These are phyloP conservation scores for Sceloporus tristichus DNA, from an alignment of 2,113 vertebrate genomes.

Conservation along the genomic window DNA sequence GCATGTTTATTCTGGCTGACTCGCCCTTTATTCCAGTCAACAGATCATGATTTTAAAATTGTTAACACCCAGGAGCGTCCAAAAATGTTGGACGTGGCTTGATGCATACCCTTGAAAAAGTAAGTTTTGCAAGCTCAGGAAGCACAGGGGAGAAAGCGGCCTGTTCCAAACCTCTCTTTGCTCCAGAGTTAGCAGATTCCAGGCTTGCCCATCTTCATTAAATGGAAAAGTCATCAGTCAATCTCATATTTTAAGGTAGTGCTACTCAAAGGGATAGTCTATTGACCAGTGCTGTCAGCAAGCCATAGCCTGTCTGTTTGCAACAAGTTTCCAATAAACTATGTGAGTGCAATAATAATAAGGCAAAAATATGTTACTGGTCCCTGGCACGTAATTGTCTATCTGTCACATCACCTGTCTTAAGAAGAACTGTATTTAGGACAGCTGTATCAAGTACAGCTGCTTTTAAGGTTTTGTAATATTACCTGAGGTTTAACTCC, in stretches of 20 bases:
- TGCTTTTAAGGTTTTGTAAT: too few relatives aligned
- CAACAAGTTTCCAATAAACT: too few relatives aligned
- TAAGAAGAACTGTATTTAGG: too few relatives aligned
- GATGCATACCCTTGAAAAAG: background rate
- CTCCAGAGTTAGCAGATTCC: background rate
- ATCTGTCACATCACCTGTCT: too few relatives aligned
- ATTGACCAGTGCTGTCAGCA: too few relatives aligned
- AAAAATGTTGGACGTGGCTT: background rate
- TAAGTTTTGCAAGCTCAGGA: background rate
- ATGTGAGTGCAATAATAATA: too few relatives aligned
- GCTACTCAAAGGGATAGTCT: background rate
- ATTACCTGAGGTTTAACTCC: too few relatives aligned
- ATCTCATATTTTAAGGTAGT: background rate
- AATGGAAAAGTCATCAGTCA: background rate
- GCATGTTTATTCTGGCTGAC: slow-evolving; percentile 9
- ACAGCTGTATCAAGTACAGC: too few relatives aligned
- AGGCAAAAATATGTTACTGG: too few relatives aligned
- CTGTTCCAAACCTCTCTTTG: background rate
- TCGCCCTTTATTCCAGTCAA: background rate
- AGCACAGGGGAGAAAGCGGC: background rate
- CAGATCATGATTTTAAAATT: background rate
- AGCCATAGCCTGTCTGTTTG: too few relatives aligned
- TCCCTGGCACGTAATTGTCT: too few relatives aligned
- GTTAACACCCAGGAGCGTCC: background rate
- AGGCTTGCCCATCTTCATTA: background rate